These are phyloP conservation scores for Dasyurus viverrinus DNA, from an alignment of 2,113 vertebrate species.

Conservation along the genomic window DNA sequence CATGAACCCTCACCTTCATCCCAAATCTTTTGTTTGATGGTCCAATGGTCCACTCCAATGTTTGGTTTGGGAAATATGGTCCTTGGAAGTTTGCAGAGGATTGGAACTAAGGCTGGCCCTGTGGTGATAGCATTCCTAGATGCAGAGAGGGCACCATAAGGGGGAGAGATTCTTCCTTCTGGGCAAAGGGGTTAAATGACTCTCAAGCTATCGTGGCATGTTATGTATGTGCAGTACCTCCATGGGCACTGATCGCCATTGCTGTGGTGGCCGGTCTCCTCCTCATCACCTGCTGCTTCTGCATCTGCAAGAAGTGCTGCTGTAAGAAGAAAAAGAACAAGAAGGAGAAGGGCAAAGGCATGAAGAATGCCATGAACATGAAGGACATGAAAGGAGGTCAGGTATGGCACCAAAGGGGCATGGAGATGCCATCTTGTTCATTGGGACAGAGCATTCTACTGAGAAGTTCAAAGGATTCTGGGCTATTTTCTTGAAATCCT, in stretches of 20 bases:
- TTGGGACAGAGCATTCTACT: background rate
- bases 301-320: conserved; percentile 98
- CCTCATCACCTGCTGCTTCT: conserved; percentile 97
- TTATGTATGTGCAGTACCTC: conserved; percentile 86
- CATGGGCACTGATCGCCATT: conserved; percentile 97
- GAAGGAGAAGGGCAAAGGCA: conserved; percentile 98
- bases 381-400: conserved; percentile 95
- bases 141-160: conserved; percentile 52
- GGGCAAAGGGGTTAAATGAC: background rate
- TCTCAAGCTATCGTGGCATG: accelerated
- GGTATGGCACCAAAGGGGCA: conserved; percentile 70
- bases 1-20: background rate
- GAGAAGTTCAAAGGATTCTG: background rate
- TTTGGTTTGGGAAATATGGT: background rate
- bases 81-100: background rate
- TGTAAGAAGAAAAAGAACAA: conserved; percentile 99
- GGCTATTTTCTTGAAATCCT: background rate
- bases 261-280: conserved; percentile 94
- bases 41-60: background rate
- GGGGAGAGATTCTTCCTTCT: background rate
- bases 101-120: background rate
- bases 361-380: conserved; percentile 94
- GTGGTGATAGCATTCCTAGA: background rate
- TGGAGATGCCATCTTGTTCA: background rate
- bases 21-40: background rate